Conservation (phyloP, 2,113 vertebrate genomes). For the Saccopteryx bilineata region DNA sequence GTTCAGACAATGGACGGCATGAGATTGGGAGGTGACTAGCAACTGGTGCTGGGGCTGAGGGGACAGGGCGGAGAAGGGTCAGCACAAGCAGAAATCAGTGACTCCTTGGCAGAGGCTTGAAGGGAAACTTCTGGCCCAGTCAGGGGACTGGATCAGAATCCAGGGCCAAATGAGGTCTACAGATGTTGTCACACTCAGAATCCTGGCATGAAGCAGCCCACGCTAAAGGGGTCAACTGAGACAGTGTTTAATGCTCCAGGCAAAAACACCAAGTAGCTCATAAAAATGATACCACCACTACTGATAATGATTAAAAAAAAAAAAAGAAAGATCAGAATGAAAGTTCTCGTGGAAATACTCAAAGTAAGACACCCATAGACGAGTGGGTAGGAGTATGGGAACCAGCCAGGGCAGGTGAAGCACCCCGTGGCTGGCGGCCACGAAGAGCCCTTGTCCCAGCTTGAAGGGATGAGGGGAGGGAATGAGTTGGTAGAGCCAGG, state of each 20-base stretch:
- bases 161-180: conserved; percentile 54
- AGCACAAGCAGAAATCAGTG: not conserved
- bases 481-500: not conserved
- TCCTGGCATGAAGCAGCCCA: not conserved
- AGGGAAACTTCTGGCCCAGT: conserved; percentile 26
- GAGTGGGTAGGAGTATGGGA: not conserved
- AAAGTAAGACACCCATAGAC: not conserved
- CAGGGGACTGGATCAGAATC: conserved; percentile 9
- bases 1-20: not conserved
- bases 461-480: not conserved
- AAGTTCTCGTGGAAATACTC: not conserved
- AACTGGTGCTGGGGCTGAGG: not conserved
- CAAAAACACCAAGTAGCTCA: not conserved
- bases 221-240: not conserved
- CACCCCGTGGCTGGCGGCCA: fast-evolving
- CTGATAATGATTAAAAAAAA: not conserved
- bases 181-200: conserved; percentile 29
- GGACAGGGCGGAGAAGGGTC: fast-evolving
- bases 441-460: not conserved
- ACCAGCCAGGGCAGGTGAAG: too few relatives aligned
- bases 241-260: not conserved
- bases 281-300: not conserved
- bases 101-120: conserved; percentile 21
- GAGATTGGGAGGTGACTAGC: not conserved
- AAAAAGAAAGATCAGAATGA: not conserved